Conservation (phyloP, 1,140 invertebrate genomes). For the Drosophila mayri region DNA sequence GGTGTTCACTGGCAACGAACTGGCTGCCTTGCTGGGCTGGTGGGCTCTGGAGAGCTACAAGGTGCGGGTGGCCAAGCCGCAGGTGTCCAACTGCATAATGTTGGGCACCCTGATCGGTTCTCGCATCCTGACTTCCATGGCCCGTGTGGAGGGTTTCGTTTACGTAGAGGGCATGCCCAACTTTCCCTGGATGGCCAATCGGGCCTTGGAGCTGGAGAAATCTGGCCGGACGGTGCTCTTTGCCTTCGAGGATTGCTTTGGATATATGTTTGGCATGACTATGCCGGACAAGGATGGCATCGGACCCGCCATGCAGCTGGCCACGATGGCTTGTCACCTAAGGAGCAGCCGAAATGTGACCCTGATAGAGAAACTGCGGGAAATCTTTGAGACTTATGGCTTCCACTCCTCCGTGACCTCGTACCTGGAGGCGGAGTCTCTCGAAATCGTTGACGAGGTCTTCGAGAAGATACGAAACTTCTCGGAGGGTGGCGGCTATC, state of each 20-base stretch:
- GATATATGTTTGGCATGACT: constrained; percentile 96
- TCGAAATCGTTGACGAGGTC: constrained; percentile 89
- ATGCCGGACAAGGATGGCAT: constrained; percentile 99
- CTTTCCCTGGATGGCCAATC: constrained; percentile 99
- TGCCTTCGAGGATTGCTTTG: constrained; percentile 97
- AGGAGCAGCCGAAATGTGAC: constrained; percentile 87
- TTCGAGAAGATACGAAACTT: constrained; percentile 93
- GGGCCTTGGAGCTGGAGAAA: constrained; percentile 89
- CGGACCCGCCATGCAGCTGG: constrained; percentile 91
- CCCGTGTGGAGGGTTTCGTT: constrained; percentile 92
- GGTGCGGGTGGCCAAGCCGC: constrained; percentile 85
- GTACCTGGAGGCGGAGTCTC: constrained; percentile 93
- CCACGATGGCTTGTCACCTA: constrained; percentile 93
- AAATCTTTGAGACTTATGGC: constrained; percentile 94
- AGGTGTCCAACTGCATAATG: constrained; percentile 90
- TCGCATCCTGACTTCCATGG: constrained; percentile 95
- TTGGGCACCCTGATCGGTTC: constrained; percentile 97
- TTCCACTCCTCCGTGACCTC: constrained; percentile 93
- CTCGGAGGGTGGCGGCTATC: constrained; percentile 87
- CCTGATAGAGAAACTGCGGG: constrained; percentile 90
- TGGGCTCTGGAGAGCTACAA: constrained; percentile 92
- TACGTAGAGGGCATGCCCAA: constrained; percentile 98
- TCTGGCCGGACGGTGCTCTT: constrained; percentile 93
- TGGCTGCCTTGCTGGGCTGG: constrained; percentile 97
- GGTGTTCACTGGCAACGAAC: constrained; percentile 98